Base-by-base conservation (phyloP, 2,888 invertebrate species). In the Holacanthella duospinosa region DNA sequence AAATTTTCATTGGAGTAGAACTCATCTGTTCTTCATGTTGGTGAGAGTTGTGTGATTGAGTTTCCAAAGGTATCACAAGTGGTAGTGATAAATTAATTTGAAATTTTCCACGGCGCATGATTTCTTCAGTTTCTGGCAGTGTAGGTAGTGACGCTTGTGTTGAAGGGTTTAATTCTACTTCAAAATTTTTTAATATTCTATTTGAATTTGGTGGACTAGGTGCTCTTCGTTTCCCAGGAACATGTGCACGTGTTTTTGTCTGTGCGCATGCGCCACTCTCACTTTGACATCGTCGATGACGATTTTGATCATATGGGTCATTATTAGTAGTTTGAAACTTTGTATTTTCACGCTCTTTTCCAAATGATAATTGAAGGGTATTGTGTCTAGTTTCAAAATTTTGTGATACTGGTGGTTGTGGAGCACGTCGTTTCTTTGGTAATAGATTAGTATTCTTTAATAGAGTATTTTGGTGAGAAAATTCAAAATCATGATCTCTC, bases 171-270 rank as follows among this genome's bases (percentile, higher is more conserved):
- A n/a, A n/a, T n/a, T n/a, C n/a, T n/a, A n/a, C n/a, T n/a, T n/a
- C n/a, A n/a, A n/a, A n/a, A n/a, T n/a, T n/a, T n/a, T n/a, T n/a
- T n/a, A n/a, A n/a, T n/a, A n/a, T n/a, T n/a, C n/a, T n/a, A n/a
- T n/a, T n/a, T 1, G 55, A 28, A 19, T 28, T 26, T n/a, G 55
- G 73, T 6, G 73, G 71, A 19, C 65, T 57, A 27, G 73, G 73
- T 9, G 73, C 73, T 55, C 65, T 64, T 55, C 71, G 66, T 55
- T 73, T 73, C 1, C 71, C 73, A 25, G 56, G 43, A 19, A 68
- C 67, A 62, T 70, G 68, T 44, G 62, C 29, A 43, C 65, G 58
- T n/a, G 64, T 57, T 56, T 55, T 66, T 1, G 66, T 56, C 59
- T 58, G 53, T 19, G 29, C 59, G 29, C 16, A 24, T 24, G 62